These are phyloP conservation scores for Platypus cylindrus DNA, from an alignment of 2,888 invertebrate species.

Conservation along the genomic window DNA sequence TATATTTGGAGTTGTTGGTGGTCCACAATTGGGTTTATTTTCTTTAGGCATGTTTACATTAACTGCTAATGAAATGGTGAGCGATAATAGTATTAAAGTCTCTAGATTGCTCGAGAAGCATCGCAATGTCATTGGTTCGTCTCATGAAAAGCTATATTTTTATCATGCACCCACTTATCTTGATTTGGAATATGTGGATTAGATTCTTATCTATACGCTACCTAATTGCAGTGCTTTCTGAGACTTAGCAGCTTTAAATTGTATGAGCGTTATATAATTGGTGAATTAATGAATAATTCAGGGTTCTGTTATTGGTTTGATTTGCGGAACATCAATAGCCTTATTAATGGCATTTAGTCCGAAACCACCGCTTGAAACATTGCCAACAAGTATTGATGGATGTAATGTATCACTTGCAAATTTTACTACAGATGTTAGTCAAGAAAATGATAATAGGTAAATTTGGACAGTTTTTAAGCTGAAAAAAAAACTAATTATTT, in stretches of 20 bases:
- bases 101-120: neutral
- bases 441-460: conserved; percentile 4
- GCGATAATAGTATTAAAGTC: conserved; percentile 10
- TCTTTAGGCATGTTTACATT: conserved; percentile 75
- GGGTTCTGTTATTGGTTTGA: conserved; percentile 57
- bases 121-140: neutral
- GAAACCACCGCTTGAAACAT: conserved; percentile 44
- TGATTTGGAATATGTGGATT: too few species aligned
- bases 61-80: conserved; percentile 55
- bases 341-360: conserved; percentile 78
- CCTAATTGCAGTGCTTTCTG: too few species aligned
- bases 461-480: neutral
- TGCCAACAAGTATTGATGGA: conserved; percentile 47
- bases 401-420: conserved; percentile 33
- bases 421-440: neutral
- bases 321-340: conserved; percentile 51
- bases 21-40: conserved; percentile 75
- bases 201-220: too few species aligned
- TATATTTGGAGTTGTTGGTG: conserved; percentile 78
- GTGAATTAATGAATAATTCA: conserved; percentile 30
- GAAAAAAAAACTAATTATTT: neutral
- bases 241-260: too few species aligned
- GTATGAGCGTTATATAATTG: too few species aligned
- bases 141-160: neutral
- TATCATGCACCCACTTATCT: too few species aligned